phyloP scores from a whole-genome alignment of 1,140 invertebrate genomes.

The Thereuonema tuberculata region DNA sequence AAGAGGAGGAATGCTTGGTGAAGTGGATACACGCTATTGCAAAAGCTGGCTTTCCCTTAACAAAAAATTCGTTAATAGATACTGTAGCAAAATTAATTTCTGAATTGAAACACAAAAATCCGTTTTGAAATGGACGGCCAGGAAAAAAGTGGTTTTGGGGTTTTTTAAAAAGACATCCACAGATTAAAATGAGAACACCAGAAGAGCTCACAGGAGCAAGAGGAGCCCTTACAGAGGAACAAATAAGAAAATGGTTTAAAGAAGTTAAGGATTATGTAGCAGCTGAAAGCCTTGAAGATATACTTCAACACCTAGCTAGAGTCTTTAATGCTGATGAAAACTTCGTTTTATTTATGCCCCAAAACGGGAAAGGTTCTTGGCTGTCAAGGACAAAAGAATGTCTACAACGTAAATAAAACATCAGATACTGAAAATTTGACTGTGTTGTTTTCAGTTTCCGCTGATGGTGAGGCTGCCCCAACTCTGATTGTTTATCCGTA shows the following conservation, averaged over 20 bases:
- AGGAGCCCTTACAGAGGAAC: not conserved
- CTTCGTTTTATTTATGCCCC: not conserved
- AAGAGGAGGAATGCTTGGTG: not conserved
- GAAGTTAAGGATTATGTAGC: not conserved
- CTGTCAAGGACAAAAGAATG: not conserved
- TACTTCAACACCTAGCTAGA: no score
- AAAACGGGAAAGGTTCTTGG: not conserved
- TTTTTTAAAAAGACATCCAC: not conserved
- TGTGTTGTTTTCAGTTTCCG: not conserved
- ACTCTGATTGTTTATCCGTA: slow-evolving; percentile 30
- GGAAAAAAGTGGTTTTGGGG: not conserved
- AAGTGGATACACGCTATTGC: not conserved
- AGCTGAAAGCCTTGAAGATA: not conserved
- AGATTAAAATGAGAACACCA: not conserved
- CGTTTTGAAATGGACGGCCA: not conserved
- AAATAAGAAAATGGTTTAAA: not conserved
- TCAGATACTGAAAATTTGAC: not conserved
- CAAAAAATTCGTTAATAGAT: not conserved
- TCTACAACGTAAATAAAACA: no score
- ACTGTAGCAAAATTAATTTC: not conserved
- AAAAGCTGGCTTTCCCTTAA: not conserved
- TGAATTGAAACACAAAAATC: not conserved
- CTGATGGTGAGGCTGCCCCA: slow-evolving; percentile 19
- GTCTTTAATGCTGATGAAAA: not conserved
- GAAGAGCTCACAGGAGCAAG: not conserved